Conservation (phyloP, 2,888 invertebrate species). For the Lepidochrysops patricia region DNA sequence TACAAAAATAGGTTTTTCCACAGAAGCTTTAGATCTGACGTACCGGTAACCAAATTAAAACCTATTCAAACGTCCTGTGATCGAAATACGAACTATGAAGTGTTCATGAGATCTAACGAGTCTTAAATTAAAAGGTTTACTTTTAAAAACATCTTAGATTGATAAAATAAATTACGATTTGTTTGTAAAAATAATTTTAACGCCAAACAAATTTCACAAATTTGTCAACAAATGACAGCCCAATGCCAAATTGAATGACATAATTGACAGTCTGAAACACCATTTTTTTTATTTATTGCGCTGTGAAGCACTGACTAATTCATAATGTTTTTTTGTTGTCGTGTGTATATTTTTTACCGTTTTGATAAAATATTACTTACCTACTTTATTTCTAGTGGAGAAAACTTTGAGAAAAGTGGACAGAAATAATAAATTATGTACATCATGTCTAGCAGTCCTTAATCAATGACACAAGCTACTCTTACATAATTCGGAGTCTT, state of each 20-base stretch:
- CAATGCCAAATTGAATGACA: background rate
- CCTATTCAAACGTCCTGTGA: slow-evolving; percentile 38
- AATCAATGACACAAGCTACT: too few species aligned
- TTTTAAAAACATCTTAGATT: slow-evolving; percentile 38
- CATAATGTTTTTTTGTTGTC: too few species aligned
- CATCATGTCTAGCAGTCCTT: too few species aligned
- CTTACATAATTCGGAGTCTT: too few species aligned
- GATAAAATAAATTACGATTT: slow-evolving; percentile 55
- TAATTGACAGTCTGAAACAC: background rate
- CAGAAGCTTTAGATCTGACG: slow-evolving; percentile 42
- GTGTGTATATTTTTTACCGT: too few species aligned
- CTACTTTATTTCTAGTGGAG: too few species aligned
- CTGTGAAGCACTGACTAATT: too few species aligned
- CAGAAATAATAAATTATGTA: too few species aligned
- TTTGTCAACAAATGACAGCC: slow-evolving; percentile 28
- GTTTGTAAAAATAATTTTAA: slow-evolving; percentile 35
- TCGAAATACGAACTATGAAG: slow-evolving; percentile 44
- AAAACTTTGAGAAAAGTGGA: too few species aligned
- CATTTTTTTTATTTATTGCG: background rate
- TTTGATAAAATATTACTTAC: too few species aligned
- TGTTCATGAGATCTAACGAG: background rate
- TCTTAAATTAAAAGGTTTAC: slow-evolving; percentile 17
- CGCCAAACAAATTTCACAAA: slow-evolving; percentile 32
- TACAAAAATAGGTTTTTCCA: slow-evolving; percentile 32
- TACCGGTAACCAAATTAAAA: slow-evolving; percentile 68